Base-by-base conservation (phyloP, 2,888 invertebrate species). In the Hirtodrosophila confusa region DNA sequence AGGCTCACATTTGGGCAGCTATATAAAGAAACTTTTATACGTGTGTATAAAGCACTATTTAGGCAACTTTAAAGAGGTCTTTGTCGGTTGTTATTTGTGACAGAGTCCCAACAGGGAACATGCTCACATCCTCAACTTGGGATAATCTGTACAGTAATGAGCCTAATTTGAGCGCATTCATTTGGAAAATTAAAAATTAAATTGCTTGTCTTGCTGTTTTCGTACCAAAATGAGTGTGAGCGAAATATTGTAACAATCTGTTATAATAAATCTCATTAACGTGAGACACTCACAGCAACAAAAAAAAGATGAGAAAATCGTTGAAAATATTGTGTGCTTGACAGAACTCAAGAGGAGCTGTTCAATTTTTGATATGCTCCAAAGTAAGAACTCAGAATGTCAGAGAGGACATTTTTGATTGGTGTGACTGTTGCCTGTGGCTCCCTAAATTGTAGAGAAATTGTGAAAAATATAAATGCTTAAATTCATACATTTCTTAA, bases 171-270 rank as follows among this genome's bases (percentile, higher is more conserved):
- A n/a, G 39, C 71, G 85, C 87, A 85, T 85, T 85, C 87, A 80
- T 70, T 86, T 86, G 87, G 87, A 85, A 85, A 85, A 85, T 85
- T 85, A 85, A 86, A 85, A 86, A 85, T 85, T 85, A 84, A 84
- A 84, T 84, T 86, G 86, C 85, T 84, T 84, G 85, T 86, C 67
- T 78, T 57, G 73, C 63, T 73, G 61, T 67, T 43, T 44, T 44
- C 56, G 35, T 31, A 43, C 48, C 48, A 47, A 49, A 45, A 48
- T 35, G 44, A 56, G 66, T 65, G 54, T 50, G 65, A 69, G 50
- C 33, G 55, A 66, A 68, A 78, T 69, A 74, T 69, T 75, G 66
- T 63, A 57, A 70, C 77, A 86, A 72, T 78, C 78, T 65, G 68
- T 53, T 66, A 65, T 75, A 75, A 86, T 74, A 84, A 84, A 84